Evolutionary conservation across 2,797 vertebrate species (phyloP).

Genomic region (Eleutherodactylus coqui): DNA sequence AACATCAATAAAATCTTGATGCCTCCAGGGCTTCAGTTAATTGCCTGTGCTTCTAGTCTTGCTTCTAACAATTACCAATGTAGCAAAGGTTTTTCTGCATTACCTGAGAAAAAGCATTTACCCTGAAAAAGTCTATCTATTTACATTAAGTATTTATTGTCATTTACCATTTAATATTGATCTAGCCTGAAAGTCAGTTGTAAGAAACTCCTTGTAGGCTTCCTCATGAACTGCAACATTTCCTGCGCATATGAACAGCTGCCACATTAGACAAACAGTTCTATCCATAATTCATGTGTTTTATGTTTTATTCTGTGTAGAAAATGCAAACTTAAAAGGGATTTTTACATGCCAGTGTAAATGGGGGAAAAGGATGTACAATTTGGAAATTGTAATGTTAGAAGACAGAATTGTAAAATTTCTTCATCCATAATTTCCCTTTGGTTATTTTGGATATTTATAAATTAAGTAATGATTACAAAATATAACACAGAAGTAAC

Average conservation of each 20-base stretch:
- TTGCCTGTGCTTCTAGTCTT: conserved; percentile 5
- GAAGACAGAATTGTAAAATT: no score
- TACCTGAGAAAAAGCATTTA: conserved; percentile 9
- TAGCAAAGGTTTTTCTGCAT: conserved; percentile 13
- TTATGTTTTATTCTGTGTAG: background rate
- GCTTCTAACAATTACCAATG: conserved; percentile 14
- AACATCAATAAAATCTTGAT: background rate
- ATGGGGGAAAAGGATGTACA: background rate
- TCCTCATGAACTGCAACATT: background rate
- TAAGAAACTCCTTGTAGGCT: background rate
- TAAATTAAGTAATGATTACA: no score
- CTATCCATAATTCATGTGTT: background rate
- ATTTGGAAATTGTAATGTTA: background rate
- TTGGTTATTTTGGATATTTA: no score
- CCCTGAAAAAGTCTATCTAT: background rate
- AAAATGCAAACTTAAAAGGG: background rate
- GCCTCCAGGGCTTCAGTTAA: conserved; percentile 7
- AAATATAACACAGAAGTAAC: no score
- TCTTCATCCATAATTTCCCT: no score
- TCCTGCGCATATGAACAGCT: background rate
- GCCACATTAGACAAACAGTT: no score
- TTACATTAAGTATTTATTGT: conserved; percentile 22
- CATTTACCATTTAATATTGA: conserved; percentile 32
- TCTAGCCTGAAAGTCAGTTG: background rate
- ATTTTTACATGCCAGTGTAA: background rate